phyloP scores from a whole-genome alignment of 2,797 vertebrate species.

The Alectoris magna region DNA sequence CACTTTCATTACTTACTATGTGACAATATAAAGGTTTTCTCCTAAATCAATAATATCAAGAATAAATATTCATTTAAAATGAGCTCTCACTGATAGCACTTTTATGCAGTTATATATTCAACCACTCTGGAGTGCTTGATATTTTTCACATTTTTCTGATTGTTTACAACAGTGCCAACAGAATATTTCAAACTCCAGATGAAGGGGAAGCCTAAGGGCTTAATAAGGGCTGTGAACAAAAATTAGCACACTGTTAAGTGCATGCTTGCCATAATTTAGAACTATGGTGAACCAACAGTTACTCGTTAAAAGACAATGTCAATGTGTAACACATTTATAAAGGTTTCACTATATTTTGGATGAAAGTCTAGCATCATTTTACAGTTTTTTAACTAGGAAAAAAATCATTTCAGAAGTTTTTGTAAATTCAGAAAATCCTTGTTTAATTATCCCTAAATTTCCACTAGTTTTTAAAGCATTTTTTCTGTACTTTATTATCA shows the following conservation, averaged over 20 bases:
- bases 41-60: not conserved
- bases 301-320: conserved; percentile 21
- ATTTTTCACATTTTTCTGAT: conserved; percentile 14
- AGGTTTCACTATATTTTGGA: not conserved
- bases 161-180: conserved; percentile 6
- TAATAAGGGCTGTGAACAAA: conserved; percentile 33
- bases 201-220: conserved; percentile 25
- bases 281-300: not conserved
- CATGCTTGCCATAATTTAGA: not conserved
- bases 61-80: not conserved
- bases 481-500: not conserved
- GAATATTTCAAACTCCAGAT: conserved; percentile 29
- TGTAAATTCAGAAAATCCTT: not conserved
- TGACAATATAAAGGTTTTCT: not conserved
- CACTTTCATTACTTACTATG: not conserved
- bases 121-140: not conserved
- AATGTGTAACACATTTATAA: not conserved
- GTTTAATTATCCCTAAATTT: not conserved
- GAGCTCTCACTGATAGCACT: not conserved
- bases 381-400: not conserved
- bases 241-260: conserved; percentile 44
- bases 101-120: not conserved
- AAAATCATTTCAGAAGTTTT: not conserved
- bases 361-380: not conserved
- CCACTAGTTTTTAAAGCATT: not conserved